Evolutionary conservation across 2,888 invertebrate species (phyloP).

Genomic region (Drymonia ruficornis): DNA sequence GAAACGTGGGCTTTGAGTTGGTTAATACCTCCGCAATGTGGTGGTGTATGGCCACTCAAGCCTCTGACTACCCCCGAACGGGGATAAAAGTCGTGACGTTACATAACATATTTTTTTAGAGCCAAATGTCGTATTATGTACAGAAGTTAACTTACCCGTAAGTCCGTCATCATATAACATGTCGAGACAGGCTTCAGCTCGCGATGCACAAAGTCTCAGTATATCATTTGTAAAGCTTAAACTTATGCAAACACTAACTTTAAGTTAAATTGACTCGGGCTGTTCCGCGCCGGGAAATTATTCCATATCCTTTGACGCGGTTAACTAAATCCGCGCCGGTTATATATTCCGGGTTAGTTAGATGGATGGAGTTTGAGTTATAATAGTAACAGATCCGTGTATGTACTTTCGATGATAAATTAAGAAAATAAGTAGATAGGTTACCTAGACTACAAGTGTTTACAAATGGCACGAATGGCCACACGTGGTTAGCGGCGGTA

Average conservation of each 20-base stretch:
- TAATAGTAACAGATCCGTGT: not conserved
- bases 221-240: slow-evolving; percentile 2
- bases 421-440: too few relatives aligned
- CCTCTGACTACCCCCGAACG: too few relatives aligned
- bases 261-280: slow-evolving; percentile 4
- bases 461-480: too few relatives aligned
- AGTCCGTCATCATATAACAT: not conserved
- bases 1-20: too few relatives aligned
- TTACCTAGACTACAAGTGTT: too few relatives aligned
- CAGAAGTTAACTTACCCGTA: not conserved
- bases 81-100: too few relatives aligned
- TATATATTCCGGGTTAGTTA: not conserved
- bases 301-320: slow-evolving; percentile 2
- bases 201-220: not conserved
- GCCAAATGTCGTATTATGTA: too few relatives aligned
- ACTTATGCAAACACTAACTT: not conserved
- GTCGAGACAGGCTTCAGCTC: not conserved
- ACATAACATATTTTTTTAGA: too few relatives aligned
- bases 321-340: not conserved
- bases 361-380: not conserved
- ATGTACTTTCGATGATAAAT: too few relatives aligned
- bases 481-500: too few relatives aligned
- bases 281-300: not conserved
- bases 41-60: too few relatives aligned
- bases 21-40: too few relatives aligned